These are phyloP conservation scores for Sarcophaga peregrina DNA, from an alignment of 1,140 invertebrate genomes.

Conservation along the genomic window DNA sequence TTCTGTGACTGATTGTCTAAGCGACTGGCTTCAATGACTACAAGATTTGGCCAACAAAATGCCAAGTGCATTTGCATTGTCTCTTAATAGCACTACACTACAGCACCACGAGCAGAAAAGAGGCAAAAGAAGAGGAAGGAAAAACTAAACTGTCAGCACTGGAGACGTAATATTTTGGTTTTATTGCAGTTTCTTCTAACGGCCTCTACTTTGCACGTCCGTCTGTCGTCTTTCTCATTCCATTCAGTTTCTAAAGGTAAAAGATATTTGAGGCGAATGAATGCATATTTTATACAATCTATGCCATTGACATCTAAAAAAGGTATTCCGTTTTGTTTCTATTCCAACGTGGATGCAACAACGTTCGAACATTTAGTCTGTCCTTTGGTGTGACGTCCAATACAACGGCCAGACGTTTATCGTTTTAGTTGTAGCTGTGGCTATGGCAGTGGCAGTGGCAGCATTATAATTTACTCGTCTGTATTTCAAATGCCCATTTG, in stretches of 20 bases:
- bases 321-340: slow-evolving; percentile 11
- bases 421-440: too few species aligned
- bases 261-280: neutral
- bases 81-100: neutral
- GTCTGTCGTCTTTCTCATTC: neutral
- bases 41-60: neutral
- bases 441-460: neutral
- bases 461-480: slow-evolving; percentile 25
- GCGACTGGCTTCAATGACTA: neutral
- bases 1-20: neutral
- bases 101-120: slow-evolving; percentile 9
- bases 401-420: too few species aligned
- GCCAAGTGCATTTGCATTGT: slow-evolving; percentile 26
- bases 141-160: neutral
- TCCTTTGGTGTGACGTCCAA: too few species aligned
- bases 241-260: neutral
- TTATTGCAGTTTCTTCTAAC: too few species aligned
- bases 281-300: slow-evolving; percentile 32
- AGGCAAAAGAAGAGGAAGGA: neutral
- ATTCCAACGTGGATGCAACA: too few species aligned
- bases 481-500: slow-evolving; percentile 17
- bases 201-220: too few species aligned
- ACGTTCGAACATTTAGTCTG: too few species aligned
- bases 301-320: slow-evolving; percentile 35
- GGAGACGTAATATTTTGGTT: neutral